Evolutionary conservation across 2,888 invertebrate species (phyloP).

Genomic region (Perizoma affinitatum): DNA sequence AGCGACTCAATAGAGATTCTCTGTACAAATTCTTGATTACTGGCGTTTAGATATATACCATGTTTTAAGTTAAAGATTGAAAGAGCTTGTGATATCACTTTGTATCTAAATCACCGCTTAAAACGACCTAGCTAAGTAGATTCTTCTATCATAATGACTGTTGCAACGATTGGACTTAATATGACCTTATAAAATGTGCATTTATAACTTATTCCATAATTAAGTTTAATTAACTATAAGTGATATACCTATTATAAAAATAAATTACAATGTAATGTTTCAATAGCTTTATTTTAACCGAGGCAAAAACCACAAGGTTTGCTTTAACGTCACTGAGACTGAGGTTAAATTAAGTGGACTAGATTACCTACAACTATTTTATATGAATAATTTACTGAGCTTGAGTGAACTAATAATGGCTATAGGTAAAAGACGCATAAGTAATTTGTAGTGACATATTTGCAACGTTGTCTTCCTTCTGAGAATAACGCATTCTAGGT

Average conservation of each 20-base stretch:
- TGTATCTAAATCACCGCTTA: conserved; percentile 16
- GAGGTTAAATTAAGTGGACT: conserved; percentile 28
- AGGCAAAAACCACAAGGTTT: conserved; percentile 16
- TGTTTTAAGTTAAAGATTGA: background rate
- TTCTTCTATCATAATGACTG: conserved; percentile 1
- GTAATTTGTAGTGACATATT: conserved; percentile 47
- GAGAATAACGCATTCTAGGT: conserved; percentile 37
- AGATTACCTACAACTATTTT: conserved; percentile 25
- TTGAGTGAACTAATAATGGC: conserved; percentile 41
- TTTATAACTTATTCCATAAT: conserved; percentile 42
- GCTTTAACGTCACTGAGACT: conserved; percentile 25
- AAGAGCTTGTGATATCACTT: background rate
- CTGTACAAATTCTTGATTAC: conserved; percentile 81
- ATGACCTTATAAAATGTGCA: conserved; percentile 35
- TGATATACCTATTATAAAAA: conserved; percentile 25
- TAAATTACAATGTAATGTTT: conserved; percentile 23
- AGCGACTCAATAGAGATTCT: conserved; percentile 85
- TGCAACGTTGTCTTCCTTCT: conserved; percentile 43
- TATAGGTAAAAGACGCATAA: conserved; percentile 32
- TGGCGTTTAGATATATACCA: conserved; percentile 63
- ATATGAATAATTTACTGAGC: conserved; percentile 40
- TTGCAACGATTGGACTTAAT: conserved; percentile 15
- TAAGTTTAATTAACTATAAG: conserved; percentile 30
- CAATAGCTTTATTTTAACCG: conserved; percentile 5
- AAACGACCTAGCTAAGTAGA: conserved; percentile 30